phyloP scores from a whole-genome alignment of 2,888 invertebrate genomes.

The Willowsia nigromaculata region DNA sequence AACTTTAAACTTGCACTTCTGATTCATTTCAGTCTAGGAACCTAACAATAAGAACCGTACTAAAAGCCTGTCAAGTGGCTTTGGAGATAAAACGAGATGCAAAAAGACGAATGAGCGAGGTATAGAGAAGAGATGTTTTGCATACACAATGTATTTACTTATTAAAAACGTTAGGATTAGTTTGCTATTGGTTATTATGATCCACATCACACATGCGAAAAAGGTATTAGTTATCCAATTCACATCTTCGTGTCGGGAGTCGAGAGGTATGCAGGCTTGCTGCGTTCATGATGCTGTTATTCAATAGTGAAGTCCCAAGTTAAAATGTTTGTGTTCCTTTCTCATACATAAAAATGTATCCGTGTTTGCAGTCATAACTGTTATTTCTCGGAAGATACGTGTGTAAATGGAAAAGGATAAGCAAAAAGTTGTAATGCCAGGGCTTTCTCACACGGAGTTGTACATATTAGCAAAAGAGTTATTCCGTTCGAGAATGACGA shows the following conservation, averaged over 20 bases:
- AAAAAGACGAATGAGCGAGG: neutral
- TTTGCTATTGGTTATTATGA: neutral
- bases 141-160: constrained; percentile 32
- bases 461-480: constrained; percentile 22
- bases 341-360: neutral
- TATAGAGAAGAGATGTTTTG: constrained; percentile 38
- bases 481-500: constrained; percentile 25
- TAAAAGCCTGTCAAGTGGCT: constrained; percentile 64
- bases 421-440: constrained; percentile 16
- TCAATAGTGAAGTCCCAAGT: neutral
- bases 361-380: neutral
- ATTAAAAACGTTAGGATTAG: constrained; percentile 24
- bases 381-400: constrained; percentile 54
- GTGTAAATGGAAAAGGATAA: constrained; percentile 34
- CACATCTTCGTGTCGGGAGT: constrained; percentile 41
- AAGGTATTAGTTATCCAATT: constrained; percentile 35
- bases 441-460: constrained; percentile 49
- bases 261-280: constrained; percentile 44
- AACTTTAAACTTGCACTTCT: neutral
- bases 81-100: constrained; percentile 11
- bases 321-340: constrained; percentile 17
- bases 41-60: constrained; percentile 66
- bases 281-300: neutral
- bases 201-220: constrained; percentile 40
- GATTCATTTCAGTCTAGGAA: constrained; percentile 4